Conservation (phyloP, 2,888 invertebrate genomes). For the Apamea sordens region DNA sequence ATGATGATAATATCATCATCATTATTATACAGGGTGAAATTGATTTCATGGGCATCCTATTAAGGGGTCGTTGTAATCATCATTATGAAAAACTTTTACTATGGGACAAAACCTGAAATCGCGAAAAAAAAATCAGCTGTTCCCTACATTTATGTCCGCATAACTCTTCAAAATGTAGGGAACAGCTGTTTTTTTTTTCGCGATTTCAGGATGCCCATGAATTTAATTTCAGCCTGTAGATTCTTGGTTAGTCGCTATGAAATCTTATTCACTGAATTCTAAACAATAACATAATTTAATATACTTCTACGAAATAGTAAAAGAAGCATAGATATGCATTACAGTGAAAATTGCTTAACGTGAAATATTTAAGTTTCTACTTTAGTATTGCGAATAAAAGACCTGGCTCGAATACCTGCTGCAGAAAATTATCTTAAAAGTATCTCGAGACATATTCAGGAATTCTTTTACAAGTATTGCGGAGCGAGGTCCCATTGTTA, state of each 20-base stretch:
- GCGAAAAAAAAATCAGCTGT: too few species aligned
- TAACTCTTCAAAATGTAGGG: too few species aligned
- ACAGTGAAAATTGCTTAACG: constrained; percentile 25
- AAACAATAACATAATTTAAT: neutral
- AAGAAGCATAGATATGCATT: constrained; percentile 4
- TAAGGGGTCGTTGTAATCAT: too few species aligned
- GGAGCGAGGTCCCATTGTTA: constrained; percentile 38
- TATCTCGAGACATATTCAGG: constrained; percentile 57
- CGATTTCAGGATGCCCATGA: too few species aligned
- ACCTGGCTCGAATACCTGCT: constrained; percentile 56
- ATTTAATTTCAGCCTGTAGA: too few species aligned
- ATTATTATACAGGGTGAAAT: too few species aligned
- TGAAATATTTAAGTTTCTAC: constrained; percentile 44
- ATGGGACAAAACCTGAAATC: too few species aligned
- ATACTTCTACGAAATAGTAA: constrained; percentile 5
- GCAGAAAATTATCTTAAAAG: constrained; percentile 60
- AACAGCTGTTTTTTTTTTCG: too few species aligned
- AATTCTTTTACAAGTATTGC: constrained; percentile 56
- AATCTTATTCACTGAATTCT: neutral
- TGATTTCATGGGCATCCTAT: too few species aligned
- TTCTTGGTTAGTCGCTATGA: neutral
- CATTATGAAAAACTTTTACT: too few species aligned
- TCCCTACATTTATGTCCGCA: too few species aligned
- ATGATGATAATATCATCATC: too few species aligned
- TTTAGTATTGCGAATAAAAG: constrained; percentile 56